phyloP scores from a whole-genome alignment of 2,888 invertebrate species.

The Sinelater perroti region DNA sequence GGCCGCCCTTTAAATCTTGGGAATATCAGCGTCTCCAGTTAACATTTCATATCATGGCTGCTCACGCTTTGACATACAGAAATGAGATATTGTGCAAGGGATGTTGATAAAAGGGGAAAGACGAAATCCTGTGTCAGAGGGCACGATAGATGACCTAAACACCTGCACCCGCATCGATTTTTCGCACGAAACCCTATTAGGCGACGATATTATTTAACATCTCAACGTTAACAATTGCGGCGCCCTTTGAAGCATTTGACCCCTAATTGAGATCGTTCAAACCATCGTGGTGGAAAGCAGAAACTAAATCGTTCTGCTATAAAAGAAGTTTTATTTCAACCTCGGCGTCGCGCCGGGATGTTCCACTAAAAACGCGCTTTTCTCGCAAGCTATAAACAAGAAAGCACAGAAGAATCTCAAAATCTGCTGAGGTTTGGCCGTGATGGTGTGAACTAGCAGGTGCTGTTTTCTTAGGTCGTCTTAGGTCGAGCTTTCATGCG shows the following conservation, averaged over 20 bases:
- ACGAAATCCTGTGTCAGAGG: slow-evolving; percentile 57
- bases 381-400: slow-evolving; percentile 52
- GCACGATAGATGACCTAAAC: slow-evolving; percentile 58
- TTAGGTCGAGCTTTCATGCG: slow-evolving; percentile 33
- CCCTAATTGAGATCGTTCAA: no score
- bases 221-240: no score
- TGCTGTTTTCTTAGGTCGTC: slow-evolving; percentile 53
- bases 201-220: slow-evolving; percentile 30
- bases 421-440: slow-evolving; percentile 58
- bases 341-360: no score
- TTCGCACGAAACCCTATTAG: slow-evolving; percentile 51
- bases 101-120: slow-evolving; percentile 45
- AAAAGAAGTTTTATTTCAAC: no score
- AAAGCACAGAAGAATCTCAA: slow-evolving; percentile 54
- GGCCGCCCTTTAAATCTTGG: slow-evolving; percentile 1
- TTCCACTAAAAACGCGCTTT: slow-evolving; percentile 43
- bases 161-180: slow-evolving; percentile 56
- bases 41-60: slow-evolving; percentile 32
- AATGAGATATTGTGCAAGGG: slow-evolving; percentile 49
- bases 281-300: no score
- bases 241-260: no score
- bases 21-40: slow-evolving; percentile 19
- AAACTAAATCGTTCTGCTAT: no score
- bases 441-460: slow-evolving; percentile 55
- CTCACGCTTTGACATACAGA: slow-evolving; percentile 38